Base-by-base conservation (phyloP, 2,888 invertebrate species). In the Nomada goodeniana region DNA sequence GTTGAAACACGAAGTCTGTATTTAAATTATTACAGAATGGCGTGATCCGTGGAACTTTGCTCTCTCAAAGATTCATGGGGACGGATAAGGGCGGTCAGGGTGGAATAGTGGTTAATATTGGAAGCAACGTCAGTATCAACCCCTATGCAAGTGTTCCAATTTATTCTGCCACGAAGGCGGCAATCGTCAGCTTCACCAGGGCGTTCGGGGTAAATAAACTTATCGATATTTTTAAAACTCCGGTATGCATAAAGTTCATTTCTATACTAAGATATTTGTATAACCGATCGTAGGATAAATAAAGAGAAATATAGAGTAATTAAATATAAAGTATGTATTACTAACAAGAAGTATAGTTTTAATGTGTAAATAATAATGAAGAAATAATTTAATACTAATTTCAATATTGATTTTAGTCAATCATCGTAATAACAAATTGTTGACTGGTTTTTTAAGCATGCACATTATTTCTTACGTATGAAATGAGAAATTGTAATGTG, bases 121-220 rank as follows among this genome's bases (percentile, higher is more conserved):
- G 97, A 1, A 96, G 97, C 69, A 96, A 96, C 44, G 96, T 96
- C 44, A 96, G 96, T 91, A 94, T 95, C 59, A 95, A 95, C 82
- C 97, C 97, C 0, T 96, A 96, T 89, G 96, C 96, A 9, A 96
- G 96, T 75, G 95, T 96, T 44, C 97, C 97, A 1, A 96, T 97
- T 87, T 97, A 96, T 94, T 96, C 96, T 0, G 97, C 97, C 18
- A 97, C 97, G 20, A 97, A 97, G 92, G 96, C 96, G 90, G 97
- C 97, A 0, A 96, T 97, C 29, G 96, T 97, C 20, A 96, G 96
- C 59, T 95, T 97, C 77, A 96, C 96, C 2, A 95, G 96, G 87
- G 96, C 96, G 63, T 96, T 96, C 90, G 97, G 97, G 89, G 96
- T 96, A 91, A 80, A 61, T 44, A n/a, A 26, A 26, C 9, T 15